Evolutionary conservation across 2,888 invertebrate genomes (phyloP).

Genomic region (Agrilus biguttatus): DNA sequence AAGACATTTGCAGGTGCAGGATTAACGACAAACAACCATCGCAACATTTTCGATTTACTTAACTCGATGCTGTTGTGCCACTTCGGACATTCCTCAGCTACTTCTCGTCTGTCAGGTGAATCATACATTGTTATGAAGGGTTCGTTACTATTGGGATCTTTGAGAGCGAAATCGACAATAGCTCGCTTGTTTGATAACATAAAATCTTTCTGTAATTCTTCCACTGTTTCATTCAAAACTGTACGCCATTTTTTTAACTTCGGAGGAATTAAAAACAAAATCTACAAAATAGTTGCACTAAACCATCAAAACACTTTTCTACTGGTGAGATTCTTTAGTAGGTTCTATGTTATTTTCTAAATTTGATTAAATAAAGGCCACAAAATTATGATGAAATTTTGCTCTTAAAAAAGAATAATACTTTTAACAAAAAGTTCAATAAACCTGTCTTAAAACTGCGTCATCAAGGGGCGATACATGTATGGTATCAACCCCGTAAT

Average conservation of each 20-base stretch:
- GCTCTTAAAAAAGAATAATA: no score
- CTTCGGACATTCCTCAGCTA: conserved; percentile 46
- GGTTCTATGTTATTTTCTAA: no score
- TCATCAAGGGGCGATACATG: conserved; percentile 76
- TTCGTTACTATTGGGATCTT: conserved; percentile 51
- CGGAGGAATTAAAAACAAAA: conserved; percentile 47
- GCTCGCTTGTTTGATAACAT: conserved; percentile 80
- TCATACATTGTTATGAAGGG: conserved; percentile 34
- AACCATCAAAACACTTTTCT: no score
- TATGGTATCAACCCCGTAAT: conserved; percentile 79
- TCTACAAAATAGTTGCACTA: no score
- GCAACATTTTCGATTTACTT: conserved; percentile 34
- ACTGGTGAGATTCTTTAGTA: no score
- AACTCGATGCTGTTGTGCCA: conserved; percentile 42
- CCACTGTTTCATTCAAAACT: conserved; percentile 44
- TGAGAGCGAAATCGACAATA: conserved; percentile 80
- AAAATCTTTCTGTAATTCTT: conserved; percentile 76
- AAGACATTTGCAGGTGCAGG: conserved; percentile 68
- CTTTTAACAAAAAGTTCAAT: not conserved
- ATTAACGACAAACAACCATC: conserved; percentile 60
- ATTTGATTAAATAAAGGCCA: no score
- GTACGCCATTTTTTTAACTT: conserved; percentile 47
- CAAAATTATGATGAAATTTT: no score
- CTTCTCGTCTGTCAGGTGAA: conserved; percentile 40
- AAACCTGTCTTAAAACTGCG: conserved; percentile 37